Conservation (phyloP, 35 echinoderm and acorn worm genomes). For the Ptychodera flava region DNA sequence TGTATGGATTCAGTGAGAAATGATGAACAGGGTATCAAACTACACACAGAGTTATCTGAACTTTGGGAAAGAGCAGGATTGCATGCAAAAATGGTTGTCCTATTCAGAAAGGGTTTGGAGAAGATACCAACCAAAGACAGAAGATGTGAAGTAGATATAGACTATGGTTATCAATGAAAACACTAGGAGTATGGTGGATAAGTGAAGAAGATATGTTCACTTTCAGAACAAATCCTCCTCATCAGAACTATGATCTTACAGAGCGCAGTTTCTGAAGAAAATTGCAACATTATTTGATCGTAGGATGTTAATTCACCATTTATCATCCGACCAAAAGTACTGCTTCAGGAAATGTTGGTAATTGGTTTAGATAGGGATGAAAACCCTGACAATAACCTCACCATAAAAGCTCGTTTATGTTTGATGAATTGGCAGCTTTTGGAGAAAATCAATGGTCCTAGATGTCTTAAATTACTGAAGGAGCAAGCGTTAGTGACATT, state of each 20-base stretch:
- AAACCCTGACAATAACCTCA: neutral
- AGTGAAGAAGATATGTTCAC: conserved; percentile 32
- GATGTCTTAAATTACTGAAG: no score
- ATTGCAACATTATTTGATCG: no score
- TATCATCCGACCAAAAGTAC: conserved; percentile 25
- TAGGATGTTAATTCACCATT: no score
- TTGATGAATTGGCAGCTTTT: conserved; percentile 14
- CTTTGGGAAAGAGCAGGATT: conserved; percentile 18
- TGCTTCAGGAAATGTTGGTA: conserved; percentile 27
- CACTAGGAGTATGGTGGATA: conserved; percentile 32
- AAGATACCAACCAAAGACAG: conserved; percentile 27
- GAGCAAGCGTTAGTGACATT: no score
- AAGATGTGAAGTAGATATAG: neutral
- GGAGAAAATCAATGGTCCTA: conserved; percentile 1
- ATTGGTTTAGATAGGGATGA: conserved; percentile 34
- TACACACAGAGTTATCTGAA: conserved; percentile 19
- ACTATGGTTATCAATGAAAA: conserved; percentile 32
- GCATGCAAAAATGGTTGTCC: conserved; percentile 33
- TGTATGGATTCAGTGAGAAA: conserved; percentile 24
- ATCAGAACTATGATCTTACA: no score
- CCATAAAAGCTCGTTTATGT: neutral
- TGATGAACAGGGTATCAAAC: conserved; percentile 16
- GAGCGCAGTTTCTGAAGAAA: no score
- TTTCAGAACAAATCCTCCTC: no score
- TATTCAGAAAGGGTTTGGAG: conserved; percentile 34